Evolutionary conservation across 2,888 invertebrate species (phyloP).

Genomic region (Lasioglossum villosulum): DNA sequence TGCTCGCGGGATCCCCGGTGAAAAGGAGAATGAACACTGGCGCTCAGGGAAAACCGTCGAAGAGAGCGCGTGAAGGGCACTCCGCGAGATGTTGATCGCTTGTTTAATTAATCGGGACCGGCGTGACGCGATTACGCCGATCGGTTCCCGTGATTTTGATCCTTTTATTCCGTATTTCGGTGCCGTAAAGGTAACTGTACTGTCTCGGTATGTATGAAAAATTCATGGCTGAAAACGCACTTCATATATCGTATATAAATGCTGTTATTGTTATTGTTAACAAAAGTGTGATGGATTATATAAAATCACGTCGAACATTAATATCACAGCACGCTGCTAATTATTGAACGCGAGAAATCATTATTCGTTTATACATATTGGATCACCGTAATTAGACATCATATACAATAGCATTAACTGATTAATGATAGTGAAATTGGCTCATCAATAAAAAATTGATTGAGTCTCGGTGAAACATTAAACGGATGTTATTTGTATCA

Average conservation of each 20-base stretch:
- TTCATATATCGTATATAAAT: too few species aligned
- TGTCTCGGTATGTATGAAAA: not conserved
- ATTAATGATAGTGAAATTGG: conserved; percentile 7
- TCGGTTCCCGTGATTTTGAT: not conserved
- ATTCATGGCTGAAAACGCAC: too few species aligned
- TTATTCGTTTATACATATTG: not conserved
- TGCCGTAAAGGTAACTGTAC: not conserved
- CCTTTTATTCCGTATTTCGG: not conserved
- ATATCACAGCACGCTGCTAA: not conserved
- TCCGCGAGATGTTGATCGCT: conserved; percentile 5
- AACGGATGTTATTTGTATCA: not conserved
- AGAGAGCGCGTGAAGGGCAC: not conserved
- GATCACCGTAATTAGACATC: not conserved
- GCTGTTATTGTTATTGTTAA: not conserved
- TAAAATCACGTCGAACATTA: not conserved
- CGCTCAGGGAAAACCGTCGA: not conserved
- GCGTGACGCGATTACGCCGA: not conserved
- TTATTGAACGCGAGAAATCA: conserved; percentile 4
- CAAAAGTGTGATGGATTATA: not conserved
- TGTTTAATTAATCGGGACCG: conserved; percentile 34
- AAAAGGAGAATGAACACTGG: conserved; percentile 6
- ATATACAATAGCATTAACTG: not conserved
- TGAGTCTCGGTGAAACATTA: not conserved
- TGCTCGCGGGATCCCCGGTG: not conserved
- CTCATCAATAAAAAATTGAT: not conserved